Conservation (phyloP, 37 sponge, comb jelly and placozoan genomes). For the Theonella swinhoei region DNA sequence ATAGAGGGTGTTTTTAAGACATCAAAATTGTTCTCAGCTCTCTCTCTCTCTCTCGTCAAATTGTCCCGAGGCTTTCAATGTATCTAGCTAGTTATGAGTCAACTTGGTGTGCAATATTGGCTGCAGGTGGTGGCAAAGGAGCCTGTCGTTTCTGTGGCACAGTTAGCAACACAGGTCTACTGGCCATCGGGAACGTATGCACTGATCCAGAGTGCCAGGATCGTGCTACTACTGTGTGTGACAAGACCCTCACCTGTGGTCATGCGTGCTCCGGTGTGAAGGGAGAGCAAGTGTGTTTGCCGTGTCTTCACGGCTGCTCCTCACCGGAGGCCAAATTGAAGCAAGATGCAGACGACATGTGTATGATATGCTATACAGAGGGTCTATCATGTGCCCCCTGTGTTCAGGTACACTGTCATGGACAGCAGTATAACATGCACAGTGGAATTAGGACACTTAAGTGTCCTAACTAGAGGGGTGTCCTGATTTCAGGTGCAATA, state of each 20-base stretch:
- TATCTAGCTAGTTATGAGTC: no score
- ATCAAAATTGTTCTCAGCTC: background rate
- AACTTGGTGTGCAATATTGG: no score
- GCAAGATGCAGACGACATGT: conserved; percentile 99
- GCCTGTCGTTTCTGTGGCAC: conserved; percentile 93
- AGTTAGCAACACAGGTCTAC: conserved; percentile 67
- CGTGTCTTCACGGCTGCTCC: conserved; percentile 92
- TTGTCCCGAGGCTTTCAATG: no score
- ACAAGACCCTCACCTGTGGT: conserved; percentile 88
- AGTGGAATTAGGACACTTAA: no score
- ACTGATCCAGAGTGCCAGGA: conserved; percentile 85
- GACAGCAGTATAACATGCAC: no score
- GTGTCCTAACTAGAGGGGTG: no score
- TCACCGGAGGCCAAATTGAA: conserved; percentile 54
- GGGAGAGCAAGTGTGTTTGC: conserved; percentile 85
- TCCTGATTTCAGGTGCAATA: no score
- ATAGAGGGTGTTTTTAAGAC: background rate
- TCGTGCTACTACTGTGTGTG: conserved; percentile 73
- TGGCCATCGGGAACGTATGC: conserved; percentile 88
- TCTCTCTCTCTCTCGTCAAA: no score
- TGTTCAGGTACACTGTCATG: conserved; percentile 84
- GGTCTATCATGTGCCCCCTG: conserved; percentile 84
- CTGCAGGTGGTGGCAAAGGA: conserved; percentile 72
- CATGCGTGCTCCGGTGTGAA: conserved; percentile 91
- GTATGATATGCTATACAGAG: conserved; percentile 98